Percentiles rank a stretch among this genome's conserved stretches.
Conservation (phyloP, 1,140 invertebrate species). For the Panagrolaimus sp. region DNA sequence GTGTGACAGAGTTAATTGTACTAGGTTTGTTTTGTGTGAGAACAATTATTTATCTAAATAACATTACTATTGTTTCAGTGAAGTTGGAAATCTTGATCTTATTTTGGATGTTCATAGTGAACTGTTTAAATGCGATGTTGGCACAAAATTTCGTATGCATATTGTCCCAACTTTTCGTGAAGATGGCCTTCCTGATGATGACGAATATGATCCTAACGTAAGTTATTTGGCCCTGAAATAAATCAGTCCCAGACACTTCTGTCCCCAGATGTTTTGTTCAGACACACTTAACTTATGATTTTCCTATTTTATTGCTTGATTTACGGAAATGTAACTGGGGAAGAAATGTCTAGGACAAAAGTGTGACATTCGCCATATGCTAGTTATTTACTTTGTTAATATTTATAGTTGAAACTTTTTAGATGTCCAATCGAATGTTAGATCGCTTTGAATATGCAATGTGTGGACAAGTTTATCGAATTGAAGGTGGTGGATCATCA, state of each 20-base stretch:
- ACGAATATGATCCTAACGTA: constrained; percentile 79
- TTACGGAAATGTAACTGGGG: too few relatives aligned
- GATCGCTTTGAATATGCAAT: constrained; percentile 99
- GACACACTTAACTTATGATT: background rate
- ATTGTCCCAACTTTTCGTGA: constrained; percentile 87
- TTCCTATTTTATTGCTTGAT: constrained; percentile 22
- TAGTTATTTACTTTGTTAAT: too few relatives aligned
- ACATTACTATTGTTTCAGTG: constrained; percentile 91
- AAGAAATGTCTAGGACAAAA: background rate
- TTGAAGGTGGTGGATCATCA: constrained; percentile 75
- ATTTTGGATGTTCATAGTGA: constrained; percentile 96
- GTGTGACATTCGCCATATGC: constrained; percentile 16
- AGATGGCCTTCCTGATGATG: constrained; percentile 87
- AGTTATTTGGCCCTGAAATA: constrained; percentile 5
- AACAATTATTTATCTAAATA: too few relatives aligned
- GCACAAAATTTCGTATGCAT: constrained; percentile 86
- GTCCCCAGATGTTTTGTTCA: too few relatives aligned
- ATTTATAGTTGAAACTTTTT: constrained; percentile 33
- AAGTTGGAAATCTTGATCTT: constrained; percentile 99
- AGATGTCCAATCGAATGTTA: constrained; percentile 67
- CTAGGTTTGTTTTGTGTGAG: too few relatives aligned
- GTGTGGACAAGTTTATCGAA: constrained; percentile 97
- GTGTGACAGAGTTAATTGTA: constrained; percentile 68
- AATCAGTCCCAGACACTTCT: constrained; percentile 5
- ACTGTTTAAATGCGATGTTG: constrained; percentile 92